Percentiles rank a stretch among this genome's conserved stretches.
Evolutionary conservation across 2,113 vertebrate genomes (phyloP).

Genomic region (Calyptomena viridis): DNA sequence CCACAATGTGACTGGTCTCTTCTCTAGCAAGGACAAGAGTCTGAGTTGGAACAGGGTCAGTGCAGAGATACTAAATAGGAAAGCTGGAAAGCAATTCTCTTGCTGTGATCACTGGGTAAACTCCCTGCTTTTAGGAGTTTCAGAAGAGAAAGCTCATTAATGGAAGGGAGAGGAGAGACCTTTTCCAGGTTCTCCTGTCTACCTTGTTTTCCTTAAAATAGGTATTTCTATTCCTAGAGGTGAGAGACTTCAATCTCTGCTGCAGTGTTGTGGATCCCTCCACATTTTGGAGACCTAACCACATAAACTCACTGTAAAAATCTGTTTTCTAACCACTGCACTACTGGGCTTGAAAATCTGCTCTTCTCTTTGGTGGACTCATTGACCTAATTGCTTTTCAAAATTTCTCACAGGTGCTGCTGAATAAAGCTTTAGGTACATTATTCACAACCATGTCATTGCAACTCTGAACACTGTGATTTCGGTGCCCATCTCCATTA

Average conservation of each 20-base stretch:
- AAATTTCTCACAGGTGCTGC: background rate
- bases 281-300: background rate
- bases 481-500: background rate
- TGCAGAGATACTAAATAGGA: background rate
- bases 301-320: background rate
- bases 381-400: background rate
- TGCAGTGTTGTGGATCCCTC: background rate
- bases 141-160: background rate
- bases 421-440: background rate
- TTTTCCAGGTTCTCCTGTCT: background rate
- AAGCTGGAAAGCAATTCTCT: background rate
- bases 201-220: background rate
- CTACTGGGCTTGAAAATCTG: background rate
- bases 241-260: background rate
- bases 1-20: background rate
- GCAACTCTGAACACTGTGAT: background rate
- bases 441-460: background rate
- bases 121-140: background rate
- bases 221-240: background rate
- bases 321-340: background rate
- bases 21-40: background rate
- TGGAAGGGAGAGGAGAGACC: background rate
- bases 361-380: background rate
- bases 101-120: background rate
- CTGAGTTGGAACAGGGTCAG: background rate